These are phyloP conservation scores for Pachypanchax playfairii DNA, from an alignment of 2,113 vertebrate genomes.

Conservation along the genomic window DNA sequence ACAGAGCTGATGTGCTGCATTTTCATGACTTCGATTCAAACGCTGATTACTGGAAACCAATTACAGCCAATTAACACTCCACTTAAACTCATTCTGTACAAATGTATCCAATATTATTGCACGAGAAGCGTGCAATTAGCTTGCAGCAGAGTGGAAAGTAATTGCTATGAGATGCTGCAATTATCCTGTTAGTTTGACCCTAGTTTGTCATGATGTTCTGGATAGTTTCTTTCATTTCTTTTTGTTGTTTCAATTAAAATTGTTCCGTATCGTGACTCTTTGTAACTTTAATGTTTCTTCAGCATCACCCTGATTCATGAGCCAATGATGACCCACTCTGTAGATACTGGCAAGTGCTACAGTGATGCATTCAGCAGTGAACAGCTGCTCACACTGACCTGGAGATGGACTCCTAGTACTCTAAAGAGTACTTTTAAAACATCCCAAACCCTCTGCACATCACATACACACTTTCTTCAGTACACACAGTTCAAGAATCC, in stretches of 20 bases:
- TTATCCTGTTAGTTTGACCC: constrained; percentile 40
- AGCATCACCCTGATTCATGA: constrained; percentile 35
- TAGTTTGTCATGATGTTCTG: constrained; percentile 23
- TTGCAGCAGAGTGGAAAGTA: constrained; percentile 23
- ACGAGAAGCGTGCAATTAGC: constrained; percentile 47
- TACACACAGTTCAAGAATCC: constrained; percentile 10
- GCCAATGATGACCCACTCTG: constrained; percentile 50
- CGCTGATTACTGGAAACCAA: constrained; percentile 33
- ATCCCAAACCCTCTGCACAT: constrained; percentile 1
- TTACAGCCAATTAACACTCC: constrained; percentile 39
- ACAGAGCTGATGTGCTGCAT: constrained; percentile 6
- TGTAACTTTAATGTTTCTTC: constrained; percentile 23
- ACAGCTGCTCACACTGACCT: constrained; percentile 56
- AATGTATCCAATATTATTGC: constrained; percentile 30
- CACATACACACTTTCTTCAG: constrained; percentile 3
- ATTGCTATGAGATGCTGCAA: constrained; percentile 29
- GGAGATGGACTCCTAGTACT: constrained; percentile 28
- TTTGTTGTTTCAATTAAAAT: constrained; percentile 5
- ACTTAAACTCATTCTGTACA: constrained; percentile 33
- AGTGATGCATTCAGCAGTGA: constrained; percentile 62
- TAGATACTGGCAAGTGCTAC: constrained; percentile 50
- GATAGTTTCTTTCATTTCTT: constrained; percentile 33
- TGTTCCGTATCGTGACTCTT: too few species aligned
- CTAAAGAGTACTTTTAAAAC: constrained; percentile 12
- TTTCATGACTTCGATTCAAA: constrained; percentile 20